phyloP scores from a whole-genome alignment of 2,797 vertebrate species.

The Erithacus rubecula region DNA sequence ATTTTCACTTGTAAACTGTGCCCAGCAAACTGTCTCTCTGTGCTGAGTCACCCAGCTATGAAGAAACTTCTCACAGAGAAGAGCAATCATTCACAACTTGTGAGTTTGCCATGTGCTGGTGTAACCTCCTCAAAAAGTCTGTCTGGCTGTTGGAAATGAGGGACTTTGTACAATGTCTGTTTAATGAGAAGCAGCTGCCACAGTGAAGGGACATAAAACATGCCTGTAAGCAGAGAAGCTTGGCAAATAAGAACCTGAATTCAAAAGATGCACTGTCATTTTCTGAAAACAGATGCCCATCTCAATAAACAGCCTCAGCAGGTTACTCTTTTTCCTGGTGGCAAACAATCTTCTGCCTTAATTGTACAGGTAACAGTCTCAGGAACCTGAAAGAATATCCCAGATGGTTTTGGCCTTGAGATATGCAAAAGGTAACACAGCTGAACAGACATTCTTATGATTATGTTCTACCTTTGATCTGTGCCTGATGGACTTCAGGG shows the following conservation, averaged over 20 bases:
- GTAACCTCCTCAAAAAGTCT: slow-evolving; percentile 33
- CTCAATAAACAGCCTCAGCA: neutral
- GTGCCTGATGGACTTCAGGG: neutral
- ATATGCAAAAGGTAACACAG: neutral
- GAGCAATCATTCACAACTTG: slow-evolving; percentile 40
- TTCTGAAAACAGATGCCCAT: neutral
- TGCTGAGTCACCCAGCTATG: slow-evolving; percentile 39
- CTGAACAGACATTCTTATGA: neutral
- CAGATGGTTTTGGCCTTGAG: neutral
- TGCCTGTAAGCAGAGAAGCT: slow-evolving; percentile 19
- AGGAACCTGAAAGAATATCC: neutral
- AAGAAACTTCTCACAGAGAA: slow-evolving; percentile 39
- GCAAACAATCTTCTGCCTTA: neutral
- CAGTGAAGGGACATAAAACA: neutral
- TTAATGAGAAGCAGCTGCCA: slow-evolving; percentile 39
- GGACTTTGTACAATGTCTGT: neutral
- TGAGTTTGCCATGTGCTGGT: neutral
- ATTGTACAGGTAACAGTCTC: neutral
- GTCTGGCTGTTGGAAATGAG: slow-evolving; percentile 39
- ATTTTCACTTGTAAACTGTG: slow-evolving; percentile 64
- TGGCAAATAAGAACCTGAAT: slow-evolving; percentile 8
- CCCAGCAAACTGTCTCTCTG: slow-evolving; percentile 42
- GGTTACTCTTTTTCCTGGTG: neutral
- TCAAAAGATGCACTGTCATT: neutral
- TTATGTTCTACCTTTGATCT: neutral